Evolutionary conservation across 1,140 invertebrate species (phyloP).

Genomic region (Anastrepha ludens): DNA sequence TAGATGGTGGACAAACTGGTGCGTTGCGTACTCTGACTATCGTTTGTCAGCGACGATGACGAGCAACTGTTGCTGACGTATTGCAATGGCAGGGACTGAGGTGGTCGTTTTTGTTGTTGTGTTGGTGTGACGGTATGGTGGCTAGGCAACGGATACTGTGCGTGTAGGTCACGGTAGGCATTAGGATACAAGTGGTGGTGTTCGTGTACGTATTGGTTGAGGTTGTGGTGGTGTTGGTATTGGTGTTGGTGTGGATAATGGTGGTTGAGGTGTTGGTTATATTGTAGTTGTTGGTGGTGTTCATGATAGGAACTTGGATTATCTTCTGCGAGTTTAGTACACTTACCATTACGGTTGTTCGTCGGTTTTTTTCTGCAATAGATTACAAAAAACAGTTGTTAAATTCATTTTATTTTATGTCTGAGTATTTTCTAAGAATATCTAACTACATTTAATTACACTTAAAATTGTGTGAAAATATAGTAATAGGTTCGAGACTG

Average conservation of each 20-base stretch:
- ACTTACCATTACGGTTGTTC: constrained; percentile 73
- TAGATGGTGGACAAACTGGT: constrained; percentile 56
- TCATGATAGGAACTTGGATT: constrained; percentile 28
- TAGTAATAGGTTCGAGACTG: too few relatives aligned
- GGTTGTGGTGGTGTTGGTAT: constrained; percentile 50
- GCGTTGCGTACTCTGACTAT: constrained; percentile 56
- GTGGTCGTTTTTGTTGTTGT: constrained; percentile 26
- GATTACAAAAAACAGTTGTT: background rate
- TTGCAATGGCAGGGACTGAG: background rate
- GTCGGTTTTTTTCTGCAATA: constrained; percentile 69
- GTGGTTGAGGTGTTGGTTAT: constrained; percentile 50
- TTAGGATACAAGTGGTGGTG: constrained; percentile 46
- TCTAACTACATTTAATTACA: too few relatives aligned
- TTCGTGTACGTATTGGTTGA: constrained; percentile 52
- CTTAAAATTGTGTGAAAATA: too few relatives aligned
- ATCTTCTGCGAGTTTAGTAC: constrained; percentile 56
- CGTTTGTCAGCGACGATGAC: constrained; percentile 56
- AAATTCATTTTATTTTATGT: too few relatives aligned
- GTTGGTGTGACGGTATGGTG: constrained; percentile 53
- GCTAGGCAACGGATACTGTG: constrained; percentile 38
- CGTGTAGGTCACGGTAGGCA: constrained; percentile 23
- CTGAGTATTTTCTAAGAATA: too few relatives aligned
- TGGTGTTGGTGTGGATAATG: constrained; percentile 53
- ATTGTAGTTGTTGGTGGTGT: constrained; percentile 32
- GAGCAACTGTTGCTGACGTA: constrained; percentile 55